These are phyloP conservation scores for Agriotes lineatus DNA, from an alignment of 2,888 invertebrate species.

Conservation along the genomic window DNA sequence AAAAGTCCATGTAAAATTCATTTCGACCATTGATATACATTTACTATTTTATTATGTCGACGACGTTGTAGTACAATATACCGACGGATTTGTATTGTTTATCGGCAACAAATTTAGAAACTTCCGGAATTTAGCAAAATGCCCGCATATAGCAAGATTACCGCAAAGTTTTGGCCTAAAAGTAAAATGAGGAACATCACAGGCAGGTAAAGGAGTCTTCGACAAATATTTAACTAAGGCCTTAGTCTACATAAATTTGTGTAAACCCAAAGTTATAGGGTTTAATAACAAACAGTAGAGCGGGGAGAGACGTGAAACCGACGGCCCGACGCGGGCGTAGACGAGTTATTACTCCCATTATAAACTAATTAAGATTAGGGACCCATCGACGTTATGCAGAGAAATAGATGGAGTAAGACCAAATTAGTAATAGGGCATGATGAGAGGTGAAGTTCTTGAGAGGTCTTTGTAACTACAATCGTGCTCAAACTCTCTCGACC, in stretches of 20 bases:
- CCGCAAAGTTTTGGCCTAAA: slow-evolving; percentile 23
- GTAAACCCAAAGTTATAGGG: slow-evolving; percentile 49
- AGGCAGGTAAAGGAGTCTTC: slow-evolving; percentile 33
- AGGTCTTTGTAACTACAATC: slow-evolving; percentile 40
- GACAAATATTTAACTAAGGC: slow-evolving; percentile 33
- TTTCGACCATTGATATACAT: slow-evolving; percentile 38
- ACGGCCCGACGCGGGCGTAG: slow-evolving; percentile 35
- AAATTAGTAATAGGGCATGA: slow-evolving; percentile 40
- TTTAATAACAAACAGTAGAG: slow-evolving; percentile 44
- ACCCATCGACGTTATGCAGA: slow-evolving; percentile 37
- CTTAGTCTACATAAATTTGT: slow-evolving; percentile 43
- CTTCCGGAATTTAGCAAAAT: slow-evolving; percentile 3
- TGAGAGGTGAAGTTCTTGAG: slow-evolving; percentile 39
- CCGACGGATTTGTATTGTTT: background rate
- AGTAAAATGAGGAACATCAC: slow-evolving; percentile 30
- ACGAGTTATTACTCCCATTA: slow-evolving; percentile 37
- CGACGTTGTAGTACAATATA: background rate
- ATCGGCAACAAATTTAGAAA: background rate
- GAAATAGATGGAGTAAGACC: slow-evolving; percentile 41
- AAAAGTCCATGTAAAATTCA: slow-evolving; percentile 46
- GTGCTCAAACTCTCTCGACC: slow-evolving; percentile 28
- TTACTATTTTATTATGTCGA: slow-evolving; percentile 19
- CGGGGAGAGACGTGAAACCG: slow-evolving; percentile 41
- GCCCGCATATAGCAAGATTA: slow-evolving; percentile 4
- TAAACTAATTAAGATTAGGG: slow-evolving; percentile 43